Evolutionary conservation across 2,113 vertebrate genomes (phyloP).

Genomic region (Chlorocebus sabaeus): DNA sequence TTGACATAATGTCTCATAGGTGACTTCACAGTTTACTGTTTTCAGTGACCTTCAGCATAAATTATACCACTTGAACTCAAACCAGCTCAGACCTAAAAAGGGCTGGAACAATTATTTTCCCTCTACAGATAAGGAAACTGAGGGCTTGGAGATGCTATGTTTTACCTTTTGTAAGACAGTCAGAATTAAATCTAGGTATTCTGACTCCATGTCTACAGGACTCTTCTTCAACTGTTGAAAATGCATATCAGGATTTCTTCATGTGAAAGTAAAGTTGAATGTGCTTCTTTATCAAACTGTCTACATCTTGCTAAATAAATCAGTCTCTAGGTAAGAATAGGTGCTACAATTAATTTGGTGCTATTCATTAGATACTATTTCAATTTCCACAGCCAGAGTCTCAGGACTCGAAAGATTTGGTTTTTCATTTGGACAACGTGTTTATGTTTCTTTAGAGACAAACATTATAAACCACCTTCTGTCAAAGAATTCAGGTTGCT

Average conservation of each 20-base stretch:
- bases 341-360: background rate
- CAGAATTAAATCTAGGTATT: background rate
- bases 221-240: background rate
- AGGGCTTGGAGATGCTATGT: background rate
- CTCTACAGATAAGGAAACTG: background rate
- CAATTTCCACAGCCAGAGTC: background rate
- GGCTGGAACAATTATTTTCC: background rate
- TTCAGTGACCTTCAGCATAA: background rate
- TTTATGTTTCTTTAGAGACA: constrained; percentile 54
- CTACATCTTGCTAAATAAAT: background rate
- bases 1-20: background rate
- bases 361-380: background rate
- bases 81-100: background rate
- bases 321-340: background rate
- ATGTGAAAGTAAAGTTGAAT: background rate
- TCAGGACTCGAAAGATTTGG: background rate
- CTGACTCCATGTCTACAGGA: background rate
- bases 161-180: background rate
- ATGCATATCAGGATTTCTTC: background rate
- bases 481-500: constrained; percentile 30
- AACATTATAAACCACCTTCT: constrained; percentile 41
- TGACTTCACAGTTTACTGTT: background rate
- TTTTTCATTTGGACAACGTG: constrained; percentile 59
- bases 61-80: background rate
- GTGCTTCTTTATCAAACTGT: background rate